Evolutionary conservation across 2,797 vertebrate genomes (phyloP).

Genomic region (Salmo trutta): DNA sequence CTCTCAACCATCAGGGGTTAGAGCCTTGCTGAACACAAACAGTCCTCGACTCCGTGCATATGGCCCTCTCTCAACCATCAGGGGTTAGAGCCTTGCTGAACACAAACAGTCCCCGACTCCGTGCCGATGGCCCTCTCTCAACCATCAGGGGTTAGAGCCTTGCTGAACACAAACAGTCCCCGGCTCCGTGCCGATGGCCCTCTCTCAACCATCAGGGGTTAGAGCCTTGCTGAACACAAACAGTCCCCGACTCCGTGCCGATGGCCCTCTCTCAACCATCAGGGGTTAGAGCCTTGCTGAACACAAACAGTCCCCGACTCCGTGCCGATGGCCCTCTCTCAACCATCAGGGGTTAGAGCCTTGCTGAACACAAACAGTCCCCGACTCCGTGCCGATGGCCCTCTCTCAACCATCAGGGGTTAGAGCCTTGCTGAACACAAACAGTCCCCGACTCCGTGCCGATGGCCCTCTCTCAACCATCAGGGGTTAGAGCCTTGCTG

Average conservation of each 20-base stretch:
- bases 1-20: constrained; percentile 63
- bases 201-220: constrained; percentile 64
- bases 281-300: constrained; percentile 42
- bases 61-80: constrained; percentile 57
- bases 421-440: constrained; percentile 24
- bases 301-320: constrained; percentile 32
- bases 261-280: constrained; percentile 57
- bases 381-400: constrained; percentile 39
- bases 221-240: constrained; percentile 18
- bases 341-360: constrained; percentile 55
- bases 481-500: constrained; percentile 45
- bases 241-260: constrained; percentile 36
- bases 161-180: neutral
- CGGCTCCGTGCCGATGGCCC: constrained; percentile 39
- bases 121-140: constrained; percentile 49
- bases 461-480: constrained; percentile 56
- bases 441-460: constrained; percentile 36
- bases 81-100: constrained; percentile 43
- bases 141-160: constrained; percentile 55
- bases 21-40: constrained; percentile 13
- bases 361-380: neutral
- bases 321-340: constrained; percentile 50
- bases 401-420: constrained; percentile 63
- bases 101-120: constrained; percentile 34
- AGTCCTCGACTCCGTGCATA: constrained; percentile 34